Base-by-base conservation (phyloP, 2,113 vertebrate species). In the Parus major region DNA sequence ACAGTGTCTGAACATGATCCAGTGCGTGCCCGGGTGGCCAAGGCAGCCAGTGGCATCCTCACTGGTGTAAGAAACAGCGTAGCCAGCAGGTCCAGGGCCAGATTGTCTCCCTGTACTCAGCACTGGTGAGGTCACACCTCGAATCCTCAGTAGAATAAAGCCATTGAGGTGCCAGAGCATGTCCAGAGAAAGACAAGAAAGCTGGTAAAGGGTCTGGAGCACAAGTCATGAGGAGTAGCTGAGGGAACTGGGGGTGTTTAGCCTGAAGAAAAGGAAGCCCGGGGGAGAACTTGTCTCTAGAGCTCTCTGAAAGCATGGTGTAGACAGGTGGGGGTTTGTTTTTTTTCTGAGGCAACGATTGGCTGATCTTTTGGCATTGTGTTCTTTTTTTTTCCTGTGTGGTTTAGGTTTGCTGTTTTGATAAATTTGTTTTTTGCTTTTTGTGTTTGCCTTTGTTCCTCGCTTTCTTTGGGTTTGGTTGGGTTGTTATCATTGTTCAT, bases 141-240 rank as follows among this genome's bases (percentile, higher is more conserved):
- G 0, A 63, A 36, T 42, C 27, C 25, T 61, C 41, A 29, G 21
- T 47, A 9, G 29, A 61, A 1, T 5, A 20, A 47, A 31, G 41
- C 35, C 27, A 42, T 2, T 49, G 29, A 75, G 12, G 7, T 5
- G 29, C 61, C 76, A 29, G 46, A 69, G 14, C 0, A 0, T 9
- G n/a, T 31, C 41, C 41, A 49, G 55, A 69, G 28, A 68, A 82
- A 25, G 31, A 21, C 35, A 69, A 20, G 6, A 5, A 9, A 49
- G 53, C 47, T 61, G 39, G 35, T 42, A 42, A 80, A 57, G 1
- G 7, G 39, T 27, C 42, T 81, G 47, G 29, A 55, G 25, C 35
- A 22, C 47, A 41, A 22, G 11, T 18, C 24, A 41, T 23, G 10
- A 47, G 15, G 10, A 69, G 15, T 1, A 2, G 15, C 35, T 70